Evolutionary conservation across 2,888 invertebrate genomes (phyloP).

Genomic region (Tipula lateralis): DNA sequence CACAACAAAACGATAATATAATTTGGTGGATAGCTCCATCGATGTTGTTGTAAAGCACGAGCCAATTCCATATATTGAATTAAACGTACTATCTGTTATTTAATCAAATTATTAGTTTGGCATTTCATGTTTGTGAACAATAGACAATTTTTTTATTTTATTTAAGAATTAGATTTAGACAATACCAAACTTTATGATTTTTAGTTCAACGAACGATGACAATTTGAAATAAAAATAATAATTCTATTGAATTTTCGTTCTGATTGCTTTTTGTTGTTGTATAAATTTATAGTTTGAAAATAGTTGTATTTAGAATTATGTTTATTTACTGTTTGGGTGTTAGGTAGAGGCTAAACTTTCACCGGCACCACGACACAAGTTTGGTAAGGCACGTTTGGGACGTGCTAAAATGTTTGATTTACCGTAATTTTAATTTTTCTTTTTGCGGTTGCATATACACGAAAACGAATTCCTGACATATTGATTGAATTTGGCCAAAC

Average conservation of each 20-base stretch:
- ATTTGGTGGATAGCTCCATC: not conserved
- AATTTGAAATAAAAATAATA: not conserved
- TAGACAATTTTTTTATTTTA: not conserved
- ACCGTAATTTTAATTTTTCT: not conserved
- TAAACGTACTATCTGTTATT: not conserved
- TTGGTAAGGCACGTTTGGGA: not conserved
- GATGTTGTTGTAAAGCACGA: not conserved
- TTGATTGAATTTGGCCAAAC: no score
- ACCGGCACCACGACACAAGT: not conserved
- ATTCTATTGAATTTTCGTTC: not conserved
- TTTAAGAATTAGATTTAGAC: not conserved
- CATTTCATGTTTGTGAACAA: not conserved
- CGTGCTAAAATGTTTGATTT: not conserved
- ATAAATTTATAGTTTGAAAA: not conserved
- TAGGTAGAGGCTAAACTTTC: not conserved
- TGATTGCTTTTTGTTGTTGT: not conserved
- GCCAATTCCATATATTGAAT: not conserved
- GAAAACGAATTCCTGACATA: not conserved
- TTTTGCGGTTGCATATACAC: not conserved
- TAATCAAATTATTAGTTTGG: not conserved
- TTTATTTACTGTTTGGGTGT: not conserved
- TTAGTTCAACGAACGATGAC: conserved; percentile 5
- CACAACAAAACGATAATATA: not conserved
- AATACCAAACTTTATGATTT: not conserved
- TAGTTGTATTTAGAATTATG: not conserved